Evolutionary conservation across 2,113 vertebrate genomes (phyloP), one percentile per base, ranked within the genome.

Genomic region (Penelope pileata): DNA sequence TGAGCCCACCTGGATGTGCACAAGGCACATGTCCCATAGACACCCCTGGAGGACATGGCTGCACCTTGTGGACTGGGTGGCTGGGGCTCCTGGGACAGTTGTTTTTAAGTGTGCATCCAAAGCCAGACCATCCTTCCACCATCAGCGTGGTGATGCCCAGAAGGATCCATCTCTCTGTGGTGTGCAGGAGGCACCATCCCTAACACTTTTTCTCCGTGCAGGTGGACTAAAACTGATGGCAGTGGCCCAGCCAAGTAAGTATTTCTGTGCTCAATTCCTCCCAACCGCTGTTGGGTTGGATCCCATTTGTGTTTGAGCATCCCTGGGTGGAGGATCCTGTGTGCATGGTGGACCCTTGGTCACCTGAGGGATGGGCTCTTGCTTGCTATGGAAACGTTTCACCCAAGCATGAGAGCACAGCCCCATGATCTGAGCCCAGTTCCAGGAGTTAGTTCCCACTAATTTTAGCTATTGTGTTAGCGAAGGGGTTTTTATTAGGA

Each of bases 391-490:
- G 54, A 16, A 73, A 5, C 42, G 2, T 85, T 85, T 94, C 24
- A 51, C 16, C 27, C 43, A 66, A 66, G 45, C 68, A 16, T 32
- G 53, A 60, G 54, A 42, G 17, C 6, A 5, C 32, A 30, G 56
- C 77, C 30, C 6, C 63, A 40, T 56, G 64, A 51, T 51, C 23
- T 90, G 64, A 96, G 69, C 51, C 73, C 68, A 59, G 58, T 93
- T 93, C 89, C 86, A 83, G 76, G 76, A 74, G 11, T 53, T 45
- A 85, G n/a, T 42, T 95, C 82, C 63, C 78, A 94, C 97, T 98
- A 97, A 98, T 97, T 97, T 98, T 97, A 97, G 97, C 91, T 17
- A 68, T 77, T 60, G 47, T 91, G 87, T 94, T 90, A 94, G 95
- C 12, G 0, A 86, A 91, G 86, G 95, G 94, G 88, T 97, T 97